A percentile compares a stretch with the other conserved stretches of the same genome.
Conservation (phyloP, 2,113 vertebrate genomes). For the Oenanthe oenanthe region DNA sequence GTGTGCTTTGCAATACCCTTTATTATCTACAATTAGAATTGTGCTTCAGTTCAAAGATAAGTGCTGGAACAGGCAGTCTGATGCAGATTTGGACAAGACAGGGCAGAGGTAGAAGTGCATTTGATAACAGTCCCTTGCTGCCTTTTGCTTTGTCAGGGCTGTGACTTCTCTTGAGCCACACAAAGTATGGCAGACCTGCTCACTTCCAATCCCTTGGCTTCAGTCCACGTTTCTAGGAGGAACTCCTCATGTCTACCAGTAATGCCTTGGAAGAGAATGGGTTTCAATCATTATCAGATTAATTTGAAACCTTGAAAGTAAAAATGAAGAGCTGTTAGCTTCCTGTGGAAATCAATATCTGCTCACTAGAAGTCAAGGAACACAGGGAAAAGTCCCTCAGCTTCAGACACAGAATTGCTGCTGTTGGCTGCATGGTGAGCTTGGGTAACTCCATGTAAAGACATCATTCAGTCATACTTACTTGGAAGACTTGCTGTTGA, state of each 20-base stretch:
- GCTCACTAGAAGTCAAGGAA: not conserved
- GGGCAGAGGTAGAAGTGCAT: not conserved
- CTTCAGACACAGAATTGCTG: not conserved
- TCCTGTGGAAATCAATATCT: not conserved
- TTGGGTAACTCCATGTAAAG: not conserved
- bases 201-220: not conserved
- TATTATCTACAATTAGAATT: not conserved
- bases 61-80: not conserved
- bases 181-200: not conserved
- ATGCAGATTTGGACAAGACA: not conserved
- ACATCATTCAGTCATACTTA: not conserved
- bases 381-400: not conserved
- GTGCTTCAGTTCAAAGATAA: not conserved
- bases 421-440: not conserved
- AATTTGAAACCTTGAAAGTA: not conserved
- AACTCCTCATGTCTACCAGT: not conserved
- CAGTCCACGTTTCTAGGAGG: not conserved
- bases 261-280: not conserved
- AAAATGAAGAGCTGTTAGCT: not conserved
- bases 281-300: not conserved
- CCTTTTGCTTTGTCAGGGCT: not conserved
- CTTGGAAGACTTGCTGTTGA: constrained; percentile 11
- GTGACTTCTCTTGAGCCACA: not conserved
- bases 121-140: not conserved
- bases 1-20: not conserved